Base-by-base conservation (phyloP, 1,140 invertebrate species). In the Proctacanthus coquilletti region DNA sequence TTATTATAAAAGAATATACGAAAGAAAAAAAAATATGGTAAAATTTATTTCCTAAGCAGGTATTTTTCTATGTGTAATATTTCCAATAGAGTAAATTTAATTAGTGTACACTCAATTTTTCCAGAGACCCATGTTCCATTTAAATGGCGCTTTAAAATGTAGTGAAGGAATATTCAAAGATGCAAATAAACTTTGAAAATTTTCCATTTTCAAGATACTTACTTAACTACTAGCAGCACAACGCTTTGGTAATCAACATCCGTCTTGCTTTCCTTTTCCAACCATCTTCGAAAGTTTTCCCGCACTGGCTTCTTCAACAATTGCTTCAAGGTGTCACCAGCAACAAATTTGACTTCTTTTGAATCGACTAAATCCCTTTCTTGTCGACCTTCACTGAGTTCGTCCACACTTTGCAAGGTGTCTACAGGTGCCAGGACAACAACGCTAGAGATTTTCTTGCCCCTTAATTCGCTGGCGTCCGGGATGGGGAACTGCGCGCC, bases 401-500 rank as follows among this genome's bases (percentile, higher is more conserved):
- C 52, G 43, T 60, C 48, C 18, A 18, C 27, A 14, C 41, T 48
- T 18, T 40, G 36, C 17, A 47, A 45, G 2, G 50, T 46, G 51
- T 79, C 72, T 3, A 86, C 77, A 0, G 83, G 82, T 2, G 83
- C 81, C 36, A 86, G 56, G 5, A 86, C 80, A 3, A 86, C 82
- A 3, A 86, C 81, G 46, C 80, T 84, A 2, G 78, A 77, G 4
- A 86, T 76, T 51, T 70, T 74, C 47, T 77, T 75, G 21, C 77
- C 79, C 45, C 69, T 69, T 8, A 86, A 52, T 48, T 79, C 74
- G 3, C 74, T 68, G 15, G 73, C 74, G 50, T 84, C 76, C 3
- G 82, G 81, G 21, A 85, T 69, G 6, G 83, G 82, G 49, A 86
- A 86, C 36, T 81, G 75, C n/a, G 80, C 73, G 0, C 82, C 82